These are phyloP conservation scores for Lucilia sericata DNA, from an alignment of 1,140 invertebrate genomes.

Conservation along the genomic window DNA sequence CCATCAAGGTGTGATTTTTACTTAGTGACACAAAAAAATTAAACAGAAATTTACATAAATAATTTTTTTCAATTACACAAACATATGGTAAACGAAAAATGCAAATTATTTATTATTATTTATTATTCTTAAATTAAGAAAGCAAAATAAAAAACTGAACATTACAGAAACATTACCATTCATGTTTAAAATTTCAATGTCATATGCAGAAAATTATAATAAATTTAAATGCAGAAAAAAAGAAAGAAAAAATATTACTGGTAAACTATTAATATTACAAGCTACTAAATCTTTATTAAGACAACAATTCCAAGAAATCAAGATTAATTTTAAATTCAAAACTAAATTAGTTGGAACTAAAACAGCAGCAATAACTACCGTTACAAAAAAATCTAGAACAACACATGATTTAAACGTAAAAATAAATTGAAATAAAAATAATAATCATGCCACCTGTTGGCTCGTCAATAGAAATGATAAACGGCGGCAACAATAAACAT, in stretches of 20 bases:
- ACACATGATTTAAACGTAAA: no score
- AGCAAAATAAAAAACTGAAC: not conserved
- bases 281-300: no score
- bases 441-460: slow-evolving; percentile 6
- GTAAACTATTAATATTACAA: no score
- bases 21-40: not conserved
- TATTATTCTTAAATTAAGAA: not conserved
- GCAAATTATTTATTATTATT: slow-evolving; percentile 1
- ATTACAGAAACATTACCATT: not conserved
- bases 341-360: no score
- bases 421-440: not conserved
- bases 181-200: not conserved
- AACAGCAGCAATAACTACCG: no score
- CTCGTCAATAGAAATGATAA: not conserved
- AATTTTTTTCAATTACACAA: not conserved
- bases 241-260: no score
- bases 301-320: no score
- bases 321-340: no score
- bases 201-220: not conserved
- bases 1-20: not conserved
- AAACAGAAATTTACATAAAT: not conserved
- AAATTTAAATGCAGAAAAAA: no score
- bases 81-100: not conserved
- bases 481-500: not conserved
- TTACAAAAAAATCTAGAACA: no score